phyloP scores from a whole-genome alignment of 92 coral and sea anemone species.

The Plumapathes pennacea region DNA sequence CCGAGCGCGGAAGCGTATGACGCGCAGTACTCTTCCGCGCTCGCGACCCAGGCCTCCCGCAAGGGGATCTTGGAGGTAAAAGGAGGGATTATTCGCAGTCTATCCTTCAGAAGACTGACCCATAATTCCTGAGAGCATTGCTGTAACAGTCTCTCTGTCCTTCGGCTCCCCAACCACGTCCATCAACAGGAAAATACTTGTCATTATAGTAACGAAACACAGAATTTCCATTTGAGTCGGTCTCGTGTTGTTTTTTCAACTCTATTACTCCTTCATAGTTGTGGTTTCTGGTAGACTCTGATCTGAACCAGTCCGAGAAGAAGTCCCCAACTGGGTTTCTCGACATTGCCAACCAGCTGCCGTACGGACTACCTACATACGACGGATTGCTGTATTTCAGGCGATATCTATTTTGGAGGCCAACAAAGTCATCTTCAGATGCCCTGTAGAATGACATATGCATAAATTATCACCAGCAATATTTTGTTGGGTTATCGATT shows the following conservation, averaged over 20 bases:
- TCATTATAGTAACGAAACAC: slow-evolving; percentile 67
- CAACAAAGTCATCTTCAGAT: slow-evolving; percentile 83
- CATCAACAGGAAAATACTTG: slow-evolving; percentile 91
- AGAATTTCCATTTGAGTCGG: slow-evolving; percentile 65
- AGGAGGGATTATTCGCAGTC: too few species aligned
- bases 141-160: slow-evolving; percentile 91
- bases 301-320: slow-evolving; percentile 83
- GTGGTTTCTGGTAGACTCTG: slow-evolving; percentile 56
- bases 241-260: slow-evolving; percentile 61
- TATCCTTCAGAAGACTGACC: slow-evolving; percentile 69
- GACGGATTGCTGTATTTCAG: slow-evolving; percentile 51
- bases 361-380: slow-evolving; percentile 84
- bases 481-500: too few species aligned
- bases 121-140: slow-evolving; percentile 90
- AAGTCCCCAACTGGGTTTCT: slow-evolving; percentile 38
- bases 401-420: slow-evolving; percentile 51
- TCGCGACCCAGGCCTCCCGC: too few species aligned
- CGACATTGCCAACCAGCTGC: slow-evolving; percentile 81
- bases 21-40: too few species aligned
- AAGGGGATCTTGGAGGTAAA: too few species aligned
- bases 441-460: too few species aligned
- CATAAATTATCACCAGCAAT: too few species aligned
- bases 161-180: slow-evolving; percentile 95
- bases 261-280: slow-evolving; percentile 55
- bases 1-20: too few species aligned